Percentiles rank a stretch among this genome's conserved stretches.
phyloP scores from a whole-genome alignment of 2,888 invertebrate genomes.

The Drosophila nr. perissopoda region DNA sequence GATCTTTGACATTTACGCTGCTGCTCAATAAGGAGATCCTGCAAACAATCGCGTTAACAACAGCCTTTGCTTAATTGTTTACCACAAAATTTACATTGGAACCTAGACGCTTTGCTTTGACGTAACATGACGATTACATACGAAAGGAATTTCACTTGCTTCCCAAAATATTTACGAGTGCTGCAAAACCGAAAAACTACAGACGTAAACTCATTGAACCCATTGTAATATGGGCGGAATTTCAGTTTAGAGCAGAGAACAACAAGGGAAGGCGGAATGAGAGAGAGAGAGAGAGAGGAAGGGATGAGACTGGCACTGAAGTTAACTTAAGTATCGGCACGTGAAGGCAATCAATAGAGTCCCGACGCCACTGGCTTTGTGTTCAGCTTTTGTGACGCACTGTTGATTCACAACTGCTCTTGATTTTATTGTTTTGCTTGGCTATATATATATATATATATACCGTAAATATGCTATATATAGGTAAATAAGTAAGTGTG shows the following conservation, averaged over 20 bases:
- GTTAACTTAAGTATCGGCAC: slow-evolving; percentile 63
- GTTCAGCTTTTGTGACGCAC: slow-evolving; percentile 64
- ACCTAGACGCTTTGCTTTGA: slow-evolving; percentile 35
- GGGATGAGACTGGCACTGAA: background rate
- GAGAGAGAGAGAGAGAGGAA: background rate
- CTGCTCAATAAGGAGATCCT: background rate
- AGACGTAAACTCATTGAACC: slow-evolving; percentile 47
- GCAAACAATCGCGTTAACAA: slow-evolving; percentile 14
- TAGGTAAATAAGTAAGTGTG: background rate
- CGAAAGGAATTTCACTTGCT: slow-evolving; percentile 39
- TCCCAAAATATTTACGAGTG: slow-evolving; percentile 30
- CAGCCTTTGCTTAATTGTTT: slow-evolving; percentile 23
- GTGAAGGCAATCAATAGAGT: slow-evolving; percentile 72
- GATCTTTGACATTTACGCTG: background rate
- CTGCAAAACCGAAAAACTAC: slow-evolving; percentile 41
- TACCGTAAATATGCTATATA: background rate
- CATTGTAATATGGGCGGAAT: slow-evolving; percentile 8
- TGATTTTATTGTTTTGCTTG: slow-evolving; percentile 70
- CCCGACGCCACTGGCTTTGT: slow-evolving; percentile 13
- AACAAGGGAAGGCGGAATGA: background rate
- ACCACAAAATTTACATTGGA: slow-evolving; percentile 13
- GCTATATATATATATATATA: slow-evolving; percentile 23
- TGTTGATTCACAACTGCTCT: slow-evolving; percentile 73
- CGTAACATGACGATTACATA: slow-evolving; percentile 43
- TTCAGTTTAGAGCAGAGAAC: slow-evolving; percentile 16